These are phyloP conservation scores for Psococerastis gibbosa DNA, from an alignment of 2,888 invertebrate species.

Conservation along the genomic window DNA sequence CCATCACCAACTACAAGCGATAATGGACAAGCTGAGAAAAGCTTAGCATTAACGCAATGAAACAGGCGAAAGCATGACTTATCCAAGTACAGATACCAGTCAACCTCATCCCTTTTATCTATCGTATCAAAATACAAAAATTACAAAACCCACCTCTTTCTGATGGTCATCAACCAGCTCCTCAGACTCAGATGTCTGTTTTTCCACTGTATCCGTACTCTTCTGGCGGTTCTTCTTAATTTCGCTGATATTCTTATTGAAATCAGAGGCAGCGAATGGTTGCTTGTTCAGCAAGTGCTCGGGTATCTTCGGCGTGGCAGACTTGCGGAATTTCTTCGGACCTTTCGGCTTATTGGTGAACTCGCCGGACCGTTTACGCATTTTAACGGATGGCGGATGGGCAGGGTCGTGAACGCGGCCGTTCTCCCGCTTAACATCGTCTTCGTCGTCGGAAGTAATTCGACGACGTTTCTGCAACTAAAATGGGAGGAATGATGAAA, in stretches of 20 bases:
- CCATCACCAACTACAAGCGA: too few species aligned
- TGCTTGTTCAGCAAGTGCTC: slow-evolving; percentile 12
- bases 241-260: slow-evolving; percentile 2
- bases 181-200: not conserved
- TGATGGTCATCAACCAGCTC: not conserved
- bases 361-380: slow-evolving; percentile 8
- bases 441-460: slow-evolving; percentile 23
- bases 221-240: not conserved
- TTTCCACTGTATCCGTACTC: not conserved
- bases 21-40: too few species aligned
- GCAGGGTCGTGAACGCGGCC: not conserved
- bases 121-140: slow-evolving; percentile 2
- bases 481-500: too few species aligned
- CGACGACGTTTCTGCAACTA: not conserved
- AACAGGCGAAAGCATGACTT: too few species aligned
- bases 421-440: slow-evolving; percentile 20
- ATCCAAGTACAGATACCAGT: too few species aligned
- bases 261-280: slow-evolving; percentile 7
- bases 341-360: slow-evolving; percentile 9
- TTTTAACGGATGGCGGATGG: not conserved
- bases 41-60: too few species aligned
- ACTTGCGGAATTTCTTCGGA: slow-evolving; percentile 9
- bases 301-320: not conserved
- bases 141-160: slow-evolving; percentile 2
- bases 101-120: too few species aligned